phyloP scores from a whole-genome alignment of 1,140 invertebrate species.

The Euborellia annulipes region DNA sequence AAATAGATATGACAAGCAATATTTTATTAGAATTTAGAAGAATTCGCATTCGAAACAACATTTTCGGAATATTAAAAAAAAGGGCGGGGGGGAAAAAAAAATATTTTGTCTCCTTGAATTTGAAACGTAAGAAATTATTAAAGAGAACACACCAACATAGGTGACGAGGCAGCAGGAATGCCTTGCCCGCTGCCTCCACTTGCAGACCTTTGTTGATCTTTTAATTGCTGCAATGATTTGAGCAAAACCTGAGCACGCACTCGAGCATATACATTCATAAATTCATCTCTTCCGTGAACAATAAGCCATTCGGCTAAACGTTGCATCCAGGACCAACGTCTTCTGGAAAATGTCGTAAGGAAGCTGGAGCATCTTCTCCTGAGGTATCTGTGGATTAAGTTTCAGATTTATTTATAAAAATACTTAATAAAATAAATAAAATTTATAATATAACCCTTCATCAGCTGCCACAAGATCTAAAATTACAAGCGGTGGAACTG shows the following conservation, averaged over 20 bases:
- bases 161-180: conserved; percentile 17
- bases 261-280: conserved; percentile 62
- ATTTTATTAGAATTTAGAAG: no score
- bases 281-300: conserved; percentile 59
- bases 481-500: conserved; percentile 66
- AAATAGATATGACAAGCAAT: no score
- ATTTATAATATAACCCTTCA: conserved; percentile 42
- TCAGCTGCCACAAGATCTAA: conserved; percentile 71
- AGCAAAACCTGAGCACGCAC: conserved; percentile 60
- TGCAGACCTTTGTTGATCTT: conserved; percentile 64
- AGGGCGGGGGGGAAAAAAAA: no score
- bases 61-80: no score
- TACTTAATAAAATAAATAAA: no score
- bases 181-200: conserved; percentile 44
- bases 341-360: conserved; percentile 41
- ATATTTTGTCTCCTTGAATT: background rate
- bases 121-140: background rate
- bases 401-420: no score
- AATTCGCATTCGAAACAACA: no score
- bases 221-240: conserved; percentile 55
- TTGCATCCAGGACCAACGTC: conserved; percentile 47
- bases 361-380: conserved; percentile 30
- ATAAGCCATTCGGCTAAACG: conserved; percentile 72
- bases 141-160: conserved; percentile 17
- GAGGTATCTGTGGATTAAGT: conserved; percentile 21